A percentile compares a stretch with the other conserved stretches of the same genome.
Evolutionary conservation across 1,140 invertebrate species (phyloP).

Genomic region (Zaprionus lachaisei): DNA sequence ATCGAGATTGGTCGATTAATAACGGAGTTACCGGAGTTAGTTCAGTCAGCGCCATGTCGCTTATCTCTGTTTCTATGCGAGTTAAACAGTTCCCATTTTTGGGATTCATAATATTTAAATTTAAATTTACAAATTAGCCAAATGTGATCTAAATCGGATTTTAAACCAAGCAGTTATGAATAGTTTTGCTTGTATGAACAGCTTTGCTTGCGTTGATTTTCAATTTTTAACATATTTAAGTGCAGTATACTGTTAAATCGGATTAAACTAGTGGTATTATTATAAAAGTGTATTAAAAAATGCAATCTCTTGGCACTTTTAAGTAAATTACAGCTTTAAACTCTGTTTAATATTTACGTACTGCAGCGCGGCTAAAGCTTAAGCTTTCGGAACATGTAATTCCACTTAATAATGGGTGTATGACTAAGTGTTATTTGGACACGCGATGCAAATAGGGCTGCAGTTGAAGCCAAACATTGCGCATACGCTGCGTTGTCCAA

Average conservation of each 20-base stretch:
- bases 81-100: too few species aligned
- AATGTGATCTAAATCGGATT: too few species aligned
- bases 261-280: not conserved
- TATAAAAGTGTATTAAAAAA: not conserved
- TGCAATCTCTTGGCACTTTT: not conserved
- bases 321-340: not conserved
- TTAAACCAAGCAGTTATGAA: too few species aligned
- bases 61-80: too few species aligned
- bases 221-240: not conserved
- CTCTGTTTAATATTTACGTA: not conserved
- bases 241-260: too few species aligned
- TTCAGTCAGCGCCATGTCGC: too few species aligned
- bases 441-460: slow-evolving; percentile 35
- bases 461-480: slow-evolving; percentile 45
- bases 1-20: too few species aligned
- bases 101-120: too few species aligned
- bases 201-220: not conserved
- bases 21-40: too few species aligned
- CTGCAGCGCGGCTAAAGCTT: not conserved
- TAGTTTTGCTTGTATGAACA: too few species aligned
- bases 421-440: slow-evolving; percentile 28
- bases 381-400: slow-evolving; percentile 7
- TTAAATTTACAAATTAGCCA: too few species aligned
- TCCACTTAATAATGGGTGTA: slow-evolving; percentile 6
- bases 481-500: slow-evolving; percentile 48